Evolutionary conservation across 2,797 vertebrate genomes (phyloP), one percentile per base, ranked within the genome.

Genomic region (Rhabdophis nuchalis): DNA sequence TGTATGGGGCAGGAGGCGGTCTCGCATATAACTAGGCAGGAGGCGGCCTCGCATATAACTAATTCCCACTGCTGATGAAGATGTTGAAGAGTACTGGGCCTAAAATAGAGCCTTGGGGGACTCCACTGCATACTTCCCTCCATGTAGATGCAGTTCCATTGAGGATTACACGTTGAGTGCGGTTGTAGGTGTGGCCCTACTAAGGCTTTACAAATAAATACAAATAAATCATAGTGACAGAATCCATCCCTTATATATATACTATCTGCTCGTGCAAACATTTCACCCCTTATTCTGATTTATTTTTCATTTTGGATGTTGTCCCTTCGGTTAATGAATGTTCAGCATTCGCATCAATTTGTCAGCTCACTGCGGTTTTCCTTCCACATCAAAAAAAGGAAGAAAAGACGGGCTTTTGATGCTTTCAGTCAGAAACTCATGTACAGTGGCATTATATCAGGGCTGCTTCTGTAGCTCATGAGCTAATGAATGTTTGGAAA

Each of bases 401-500:
- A 53, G 52, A 29, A 16, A 36, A 27, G 6, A 3, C 58, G 32
- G 9, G 36, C 9, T n/a, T 46, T 77, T 57, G 1, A 90, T 7
- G 46, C 89, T 90, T 57, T 95, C 87, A 61, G 8, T 52, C 14
- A 64, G 53, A 88, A 91, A 72, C 56, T 41, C 92, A 46, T 87
- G 58, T 85, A 23, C 46, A 88, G 32, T 27, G 23, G 27, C n/a
- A 14, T 87, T 88, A 20, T 87, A 90, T 68, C 72, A 90, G 16
- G 85, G 18, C 46, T 89, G 85, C 61, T 32, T 60, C 58, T 86
- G 88, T 46, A 72, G 53, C 72, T 88, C 57, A 13, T 46, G n/a
- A 36, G 56, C 89, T 91, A 90, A 90, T 90, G 58, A 88, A 89
- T 86, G 72, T 50, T 89, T 88, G 14, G 60, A 90, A 88, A 94